These are phyloP conservation scores for Actinia equina DNA, from an alignment of 64 coral and sea anemone species.

Conservation along the genomic window DNA sequence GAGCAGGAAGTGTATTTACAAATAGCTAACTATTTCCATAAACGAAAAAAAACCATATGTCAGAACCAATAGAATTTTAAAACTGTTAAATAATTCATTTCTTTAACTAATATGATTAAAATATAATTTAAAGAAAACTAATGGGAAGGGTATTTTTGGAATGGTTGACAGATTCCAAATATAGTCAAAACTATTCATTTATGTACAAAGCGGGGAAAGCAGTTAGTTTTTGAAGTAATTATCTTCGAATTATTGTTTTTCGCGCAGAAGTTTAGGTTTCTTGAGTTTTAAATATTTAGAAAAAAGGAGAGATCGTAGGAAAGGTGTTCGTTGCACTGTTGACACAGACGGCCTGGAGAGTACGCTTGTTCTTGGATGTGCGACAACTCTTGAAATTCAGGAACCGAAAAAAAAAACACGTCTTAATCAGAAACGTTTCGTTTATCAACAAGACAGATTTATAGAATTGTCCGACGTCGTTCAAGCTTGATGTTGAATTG, in stretches of 20 bases:
- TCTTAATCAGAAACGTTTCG: background rate
- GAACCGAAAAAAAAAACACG: background rate
- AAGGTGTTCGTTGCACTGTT: background rate
- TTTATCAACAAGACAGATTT: background rate
- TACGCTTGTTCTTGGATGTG: background rate
- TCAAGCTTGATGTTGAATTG: background rate
- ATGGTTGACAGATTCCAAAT: too few species aligned
- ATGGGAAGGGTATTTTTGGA: background rate
- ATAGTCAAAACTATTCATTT: background rate
- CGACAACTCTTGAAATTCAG: background rate
- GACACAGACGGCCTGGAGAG: background rate
- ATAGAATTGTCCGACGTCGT: background rate
- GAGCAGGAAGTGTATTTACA: background rate
- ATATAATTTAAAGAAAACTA: background rate
- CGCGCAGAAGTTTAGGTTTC: background rate
- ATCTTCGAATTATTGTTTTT: background rate
- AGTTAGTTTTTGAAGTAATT: background rate
- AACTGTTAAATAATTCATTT: background rate
- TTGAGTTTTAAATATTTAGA: background rate
- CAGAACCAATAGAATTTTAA: background rate
- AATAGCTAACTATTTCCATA: background rate
- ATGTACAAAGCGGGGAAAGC: background rate
- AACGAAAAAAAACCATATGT: background rate
- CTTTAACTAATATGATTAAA: background rate
- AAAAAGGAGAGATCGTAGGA: background rate